Evolutionary conservation across 2,797 vertebrate genomes (phyloP), one percentile per base, ranked within the genome.

Genomic region (Hipposideros larvatus): DNA sequence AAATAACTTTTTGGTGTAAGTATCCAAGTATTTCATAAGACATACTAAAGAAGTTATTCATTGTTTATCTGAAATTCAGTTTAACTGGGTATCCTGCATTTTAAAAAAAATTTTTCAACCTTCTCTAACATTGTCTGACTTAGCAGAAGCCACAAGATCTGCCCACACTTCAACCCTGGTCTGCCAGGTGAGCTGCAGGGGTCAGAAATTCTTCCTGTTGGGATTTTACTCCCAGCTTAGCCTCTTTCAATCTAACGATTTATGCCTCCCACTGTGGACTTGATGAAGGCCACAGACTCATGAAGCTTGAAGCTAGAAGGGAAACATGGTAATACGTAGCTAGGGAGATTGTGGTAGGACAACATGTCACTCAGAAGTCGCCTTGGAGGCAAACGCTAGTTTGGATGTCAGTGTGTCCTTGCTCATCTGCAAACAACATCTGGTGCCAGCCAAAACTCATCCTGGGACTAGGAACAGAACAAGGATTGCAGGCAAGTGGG

Each of bases 51-150:
- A 46, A 59, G 21, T 83, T 63, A 79, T 86, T 89, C 5, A 0
- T 37, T n/a, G 10, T 78, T 90, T 78, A 78, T n/a, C 63, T 82
- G 65, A 93, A 87, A 95, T 63, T 61, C 57, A 57, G 4, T 70
- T 16, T 65, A 75, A 87, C 78, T 13, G 19, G n/a, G 18, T 22
- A n/a, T 14, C 65, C 55, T 74, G 10, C 5, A 41, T 26, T 41
- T 86, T 48, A 46, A 3, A 37, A 37, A 37, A 37, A 37, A 6
- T 6, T 43, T 28, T 14, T 2, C 19, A 5, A 3, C 24, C 11
- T n/a, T 22, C 31, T 61, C 61, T 26, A 18, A 41, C 2, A 28
- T 4, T 7, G 5, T 53, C 34, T 13, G 73, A 41, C 34, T 77
- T 11, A 14, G 65, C n/a, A 31, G 43, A 87, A 95, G 37, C 18